Conservation (phyloP, 2,113 vertebrate genomes). For the Microcebus murinus region DNA sequence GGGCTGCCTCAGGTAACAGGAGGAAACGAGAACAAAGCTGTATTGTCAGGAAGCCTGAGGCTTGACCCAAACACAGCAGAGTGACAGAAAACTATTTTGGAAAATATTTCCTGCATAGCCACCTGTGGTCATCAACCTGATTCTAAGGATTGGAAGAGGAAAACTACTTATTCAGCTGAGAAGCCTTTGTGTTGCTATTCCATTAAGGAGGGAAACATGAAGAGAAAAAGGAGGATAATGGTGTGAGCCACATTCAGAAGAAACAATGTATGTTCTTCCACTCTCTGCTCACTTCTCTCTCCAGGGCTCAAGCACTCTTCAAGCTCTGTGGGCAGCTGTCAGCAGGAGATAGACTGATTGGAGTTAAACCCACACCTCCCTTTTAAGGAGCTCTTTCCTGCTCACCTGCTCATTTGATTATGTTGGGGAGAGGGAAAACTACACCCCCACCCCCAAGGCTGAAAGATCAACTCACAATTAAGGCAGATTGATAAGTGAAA, state of each 20-base stretch:
- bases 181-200: background rate
- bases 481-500: too few relatives aligned
- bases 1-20: background rate
- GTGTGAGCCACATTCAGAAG: background rate
- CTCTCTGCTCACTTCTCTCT: background rate
- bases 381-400: background rate
- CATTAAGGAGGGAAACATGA: background rate
- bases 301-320: background rate
- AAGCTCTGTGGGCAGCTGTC: background rate
- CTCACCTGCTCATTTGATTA: background rate
- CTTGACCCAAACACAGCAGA: constrained; percentile 53
- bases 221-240: background rate
- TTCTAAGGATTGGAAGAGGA: background rate
- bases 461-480: too few relatives aligned
- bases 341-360: background rate
- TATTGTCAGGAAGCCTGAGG: constrained; percentile 56
- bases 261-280: background rate
- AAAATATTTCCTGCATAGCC: constrained; percentile 7
- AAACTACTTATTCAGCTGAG: background rate
- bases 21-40: constrained; percentile 64
- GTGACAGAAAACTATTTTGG: constrained; percentile 38
- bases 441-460: too few relatives aligned
- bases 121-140: background rate
- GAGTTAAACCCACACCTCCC: background rate
- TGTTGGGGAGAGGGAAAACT: too few relatives aligned